Percentiles rank a stretch among this genome's conserved stretches.
Evolutionary conservation across 1,140 invertebrate genomes (phyloP).

Genomic region (Drosophila mauritiana): DNA sequence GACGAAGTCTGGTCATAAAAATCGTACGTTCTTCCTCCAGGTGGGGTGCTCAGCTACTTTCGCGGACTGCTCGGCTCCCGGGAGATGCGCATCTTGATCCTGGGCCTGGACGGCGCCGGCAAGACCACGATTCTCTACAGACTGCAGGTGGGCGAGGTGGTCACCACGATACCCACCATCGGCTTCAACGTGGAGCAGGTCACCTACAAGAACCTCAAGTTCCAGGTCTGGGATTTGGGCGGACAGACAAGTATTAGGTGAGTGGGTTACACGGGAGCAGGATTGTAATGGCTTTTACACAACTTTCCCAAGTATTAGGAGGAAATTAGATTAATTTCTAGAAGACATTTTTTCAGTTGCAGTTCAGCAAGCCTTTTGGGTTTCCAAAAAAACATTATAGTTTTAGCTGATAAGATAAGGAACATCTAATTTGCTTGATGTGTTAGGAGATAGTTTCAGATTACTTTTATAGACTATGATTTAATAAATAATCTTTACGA

Average conservation of each 20-base stretch:
- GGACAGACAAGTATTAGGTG: constrained; percentile 95
- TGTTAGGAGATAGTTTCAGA: too few species aligned
- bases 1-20: constrained; percentile 57
- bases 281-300: too few species aligned
- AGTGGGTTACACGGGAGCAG: constrained; percentile 8
- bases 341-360: too few species aligned
- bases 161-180: constrained; percentile 98
- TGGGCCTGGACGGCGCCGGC: constrained; percentile 98
- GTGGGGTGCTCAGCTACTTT: constrained; percentile 98
- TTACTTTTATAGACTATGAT: too few species aligned
- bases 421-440: too few species aligned
- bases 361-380: too few species aligned
- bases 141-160: constrained; percentile 99
- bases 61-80: constrained; percentile 95
- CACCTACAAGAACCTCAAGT: constrained; percentile 97
- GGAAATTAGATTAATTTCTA: too few species aligned
- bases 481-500: too few species aligned
- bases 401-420: too few species aligned
- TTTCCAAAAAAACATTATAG: too few species aligned
- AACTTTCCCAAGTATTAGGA: too few species aligned
- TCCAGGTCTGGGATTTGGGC: constrained; percentile 99
- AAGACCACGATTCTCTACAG: constrained; percentile 99
- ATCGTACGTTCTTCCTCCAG: constrained; percentile 86
- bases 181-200: constrained; percentile 99
- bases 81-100: constrained; percentile 99